Base-by-base conservation (phyloP, 2,888 invertebrate species). In the Tinea semifulvella region DNA sequence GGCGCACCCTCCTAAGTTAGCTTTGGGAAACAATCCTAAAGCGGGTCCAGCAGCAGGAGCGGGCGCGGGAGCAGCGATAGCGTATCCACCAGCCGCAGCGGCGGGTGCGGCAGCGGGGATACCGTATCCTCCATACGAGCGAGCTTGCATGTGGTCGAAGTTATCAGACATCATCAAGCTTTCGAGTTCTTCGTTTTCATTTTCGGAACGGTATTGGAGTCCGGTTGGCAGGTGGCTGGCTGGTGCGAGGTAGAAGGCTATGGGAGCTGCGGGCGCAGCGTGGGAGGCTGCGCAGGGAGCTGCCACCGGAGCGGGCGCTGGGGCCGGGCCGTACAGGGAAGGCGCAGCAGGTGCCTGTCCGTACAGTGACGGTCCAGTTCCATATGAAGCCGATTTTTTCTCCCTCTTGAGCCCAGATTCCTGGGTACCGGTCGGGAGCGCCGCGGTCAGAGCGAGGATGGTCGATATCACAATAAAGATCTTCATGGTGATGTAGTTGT, bases 1-100 rank as follows among this genome's bases (percentile, higher is more conserved):
- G 14, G 50, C 53, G 49, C 58, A 57, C 2, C 51, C 53, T 1
- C 56, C 52, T 1, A 55, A 40, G 11, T 53, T 52, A 4, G 56
- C 55, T 31, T 52, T 47, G 2, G 58, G 56, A 51, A 58, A 58
- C n/a, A 57, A 4, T 2, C 57, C 57, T 0, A 57, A 39, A 1
- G 56, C 57, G 14, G 31, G 2, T 42, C 27, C n/a, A 11, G 17
- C 26, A 3, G 6, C 16, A 27, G 16, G 17, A 43, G 11, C n/a
- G 14, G 31, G 2, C 25, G 43, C n/a, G 16, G 17, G 18, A 3
- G 6, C 16, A 27, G 16, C 43, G 8, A 10, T 11, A 13, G 40
- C 40, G 20, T 20, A 20, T 7, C 13, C 13, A 16, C 19, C 31
- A 13, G 35, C 35, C 7, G 18, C 13, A 18, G 22, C 43, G 2